These are phyloP conservation scores for Odocoileus hemionus DNA, from an alignment of 2,113 vertebrate species.

Conservation along the genomic window DNA sequence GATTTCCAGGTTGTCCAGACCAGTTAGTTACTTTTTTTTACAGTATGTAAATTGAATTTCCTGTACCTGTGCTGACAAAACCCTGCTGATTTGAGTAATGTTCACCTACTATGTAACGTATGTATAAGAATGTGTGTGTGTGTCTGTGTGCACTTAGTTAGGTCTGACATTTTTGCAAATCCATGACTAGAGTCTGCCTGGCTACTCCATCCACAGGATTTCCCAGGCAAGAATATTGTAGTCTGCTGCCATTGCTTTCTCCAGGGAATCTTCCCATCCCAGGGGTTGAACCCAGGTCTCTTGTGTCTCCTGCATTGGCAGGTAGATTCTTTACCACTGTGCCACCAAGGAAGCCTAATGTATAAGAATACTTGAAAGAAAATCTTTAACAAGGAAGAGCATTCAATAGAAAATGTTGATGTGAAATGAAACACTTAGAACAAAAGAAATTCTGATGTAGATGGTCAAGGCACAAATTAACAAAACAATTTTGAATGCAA, in stretches of 20 bases:
- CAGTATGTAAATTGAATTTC: neutral
- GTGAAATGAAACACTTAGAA: neutral
- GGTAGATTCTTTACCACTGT: neutral
- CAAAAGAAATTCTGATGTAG: neutral
- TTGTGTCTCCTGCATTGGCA: neutral
- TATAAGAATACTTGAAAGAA: neutral
- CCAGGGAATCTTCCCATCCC: neutral
- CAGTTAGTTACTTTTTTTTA: neutral
- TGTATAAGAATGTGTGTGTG: neutral
- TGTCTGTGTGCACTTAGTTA: neutral
- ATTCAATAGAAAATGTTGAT: neutral
- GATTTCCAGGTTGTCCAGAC: neutral
- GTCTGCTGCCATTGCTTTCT: neutral
- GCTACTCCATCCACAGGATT: neutral
- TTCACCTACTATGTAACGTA: neutral
- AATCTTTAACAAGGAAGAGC: neutral
- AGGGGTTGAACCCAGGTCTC: neutral
- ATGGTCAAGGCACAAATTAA: neutral
- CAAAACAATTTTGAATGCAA: neutral
- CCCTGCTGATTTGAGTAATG: neutral
- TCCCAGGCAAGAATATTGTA: neutral
- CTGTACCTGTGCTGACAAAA: neutral
- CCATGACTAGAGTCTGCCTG: neutral
- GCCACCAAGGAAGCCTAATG: neutral
- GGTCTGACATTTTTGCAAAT: neutral